Percentiles rank a stretch among this genome's conserved stretches.
Evolutionary conservation across 1,140 invertebrate species (phyloP).

Genomic region (Polyergus mexicanus): DNA sequence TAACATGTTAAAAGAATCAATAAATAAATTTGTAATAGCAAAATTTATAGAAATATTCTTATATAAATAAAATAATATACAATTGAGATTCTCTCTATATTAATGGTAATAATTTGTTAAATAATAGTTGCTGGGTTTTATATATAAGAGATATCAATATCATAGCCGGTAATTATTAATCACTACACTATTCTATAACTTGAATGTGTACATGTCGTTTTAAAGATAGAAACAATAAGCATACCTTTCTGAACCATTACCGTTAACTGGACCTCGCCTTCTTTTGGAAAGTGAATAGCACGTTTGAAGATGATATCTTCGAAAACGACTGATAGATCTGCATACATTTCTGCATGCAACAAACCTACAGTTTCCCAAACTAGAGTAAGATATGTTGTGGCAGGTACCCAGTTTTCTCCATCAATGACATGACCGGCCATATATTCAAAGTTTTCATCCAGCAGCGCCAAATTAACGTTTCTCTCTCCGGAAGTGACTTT

Average conservation of each 20-base stretch:
- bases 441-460: constrained; percentile 91
- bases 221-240: neutral
- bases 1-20: constrained; percentile 13
- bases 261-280: constrained; percentile 90
- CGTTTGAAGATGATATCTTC: constrained; percentile 94
- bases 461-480: constrained; percentile 88
- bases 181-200: neutral
- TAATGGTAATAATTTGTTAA: constrained; percentile 6
- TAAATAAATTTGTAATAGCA: neutral
- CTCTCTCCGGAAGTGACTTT: constrained; percentile 90
- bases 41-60: neutral
- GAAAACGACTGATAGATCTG: constrained; percentile 93
- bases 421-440: constrained; percentile 95
- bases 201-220: neutral
- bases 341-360: constrained; percentile 90
- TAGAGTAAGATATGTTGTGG: constrained; percentile 94
- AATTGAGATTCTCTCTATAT: neutral
- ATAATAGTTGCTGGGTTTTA: neutral
- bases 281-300: constrained; percentile 93
- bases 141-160: neutral
- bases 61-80: constrained; percentile 17
- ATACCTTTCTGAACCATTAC: constrained; percentile 93
- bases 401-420: constrained; percentile 94
- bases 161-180: neutral
- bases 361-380: constrained; percentile 96